Base-by-base conservation (phyloP, 1,140 invertebrate species). In the Neuroterus valhalla region DNA sequence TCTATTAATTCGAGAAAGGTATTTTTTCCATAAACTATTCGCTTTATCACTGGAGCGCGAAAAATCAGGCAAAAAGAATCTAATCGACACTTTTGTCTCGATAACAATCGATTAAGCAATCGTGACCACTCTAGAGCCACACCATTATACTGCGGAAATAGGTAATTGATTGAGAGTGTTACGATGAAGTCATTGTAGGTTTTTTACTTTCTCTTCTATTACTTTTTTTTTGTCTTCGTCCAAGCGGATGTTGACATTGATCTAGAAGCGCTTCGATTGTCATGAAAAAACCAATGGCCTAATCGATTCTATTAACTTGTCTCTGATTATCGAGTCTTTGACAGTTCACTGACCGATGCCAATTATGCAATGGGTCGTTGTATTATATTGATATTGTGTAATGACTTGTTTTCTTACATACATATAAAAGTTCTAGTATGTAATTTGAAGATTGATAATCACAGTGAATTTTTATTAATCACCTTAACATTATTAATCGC, bases 311-410 rank as follows among this genome's bases (percentile, higher is more conserved):
- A 62, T 62, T 62, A 62, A n/a, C 14, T 14, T 4, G 15, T 15
- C 12, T 23, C 14, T 62, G 31, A 62, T 62, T 62, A 12, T 31
- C 55, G 31, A 31, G 31, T 6, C 26, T 26, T 62, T 62, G 55
- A 62, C 26, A 62, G 55, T 62, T 62, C 55, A 62, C 14, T 62
- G 55, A 62, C 31, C 55, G 26, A 38, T 26, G 55, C 21, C 31
- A 38, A 38, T 38, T 62, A 26, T 26, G 21, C 26, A 62, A 62
- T 62, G 15, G 52, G 26, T 62, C 31, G 21, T 31, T 26, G 26
- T 62, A 15, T 38, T 62, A 11, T 23, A 62, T 31, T 62, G 2
- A 6, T n/a, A 62, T 62, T 62, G 31, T 62, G 26, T 38, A 62
- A 62, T 62, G 31, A 8, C 8, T 38, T 38, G 31, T 62, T n/a